A percentile compares a stretch with the other conserved stretches of the same genome.
Conservation (phyloP, 2,113 vertebrate genomes). For the Gallinago paraguaiae region DNA sequence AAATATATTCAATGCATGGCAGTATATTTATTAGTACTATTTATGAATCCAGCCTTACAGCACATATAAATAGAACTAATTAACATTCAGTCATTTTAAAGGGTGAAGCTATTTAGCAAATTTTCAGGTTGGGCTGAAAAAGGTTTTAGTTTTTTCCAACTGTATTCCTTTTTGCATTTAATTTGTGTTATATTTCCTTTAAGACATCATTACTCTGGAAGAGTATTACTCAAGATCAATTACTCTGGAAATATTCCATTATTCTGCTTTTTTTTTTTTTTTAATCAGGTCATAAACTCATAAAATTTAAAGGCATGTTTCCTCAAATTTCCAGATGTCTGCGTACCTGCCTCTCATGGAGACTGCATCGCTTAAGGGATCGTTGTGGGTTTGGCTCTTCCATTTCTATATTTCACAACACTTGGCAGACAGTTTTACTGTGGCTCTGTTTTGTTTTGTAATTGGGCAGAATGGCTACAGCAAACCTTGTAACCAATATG, state of each 20-base stretch:
- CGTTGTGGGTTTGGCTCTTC: constrained; percentile 25
- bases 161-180: neutral
- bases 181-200: neutral
- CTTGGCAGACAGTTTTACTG: neutral
- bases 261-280: neutral
- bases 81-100: neutral
- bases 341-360: neutral
- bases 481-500: neutral
- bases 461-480: neutral
- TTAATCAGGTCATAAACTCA: neutral
- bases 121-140: neutral
- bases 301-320: neutral
- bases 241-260: neutral
- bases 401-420: constrained; percentile 2
- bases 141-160: neutral
- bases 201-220: neutral
- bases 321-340: neutral
- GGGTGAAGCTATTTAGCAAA: neutral
- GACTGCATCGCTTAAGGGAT: neutral
- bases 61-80: neutral
- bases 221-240: no score
- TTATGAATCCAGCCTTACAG: neutral
- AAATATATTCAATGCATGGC: neutral
- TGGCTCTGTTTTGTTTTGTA: constrained; percentile 17
- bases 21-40: neutral